Percentiles rank a stretch among this genome's conserved stretches.
Conservation (phyloP, 2,113 vertebrate genomes). For the Notechis scutatus region DNA sequence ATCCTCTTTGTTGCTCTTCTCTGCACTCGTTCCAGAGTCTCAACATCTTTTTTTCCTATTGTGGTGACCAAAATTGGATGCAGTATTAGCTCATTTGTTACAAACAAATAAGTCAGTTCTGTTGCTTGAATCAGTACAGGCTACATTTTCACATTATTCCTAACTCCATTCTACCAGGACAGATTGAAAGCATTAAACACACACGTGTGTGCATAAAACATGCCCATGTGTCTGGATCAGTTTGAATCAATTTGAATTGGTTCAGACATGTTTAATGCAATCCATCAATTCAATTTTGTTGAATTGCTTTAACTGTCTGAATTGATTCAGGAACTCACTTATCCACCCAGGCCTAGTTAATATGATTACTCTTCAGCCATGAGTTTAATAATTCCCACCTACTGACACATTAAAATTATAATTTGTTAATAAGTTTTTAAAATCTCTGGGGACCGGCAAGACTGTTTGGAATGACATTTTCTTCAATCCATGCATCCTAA, state of each 20-base stretch:
- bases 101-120: neutral
- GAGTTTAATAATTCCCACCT: neutral
- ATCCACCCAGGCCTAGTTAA: neutral
- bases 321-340: neutral
- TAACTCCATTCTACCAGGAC: neutral
- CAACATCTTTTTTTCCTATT: neutral
- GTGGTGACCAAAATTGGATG: neutral
- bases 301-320: neutral
- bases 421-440: neutral
- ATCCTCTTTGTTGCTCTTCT: neutral
- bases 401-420: neutral
- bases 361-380: neutral
- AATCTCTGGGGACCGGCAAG: neutral
- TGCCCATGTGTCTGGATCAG: neutral
- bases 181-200: neutral
- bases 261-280: neutral
- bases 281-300: neutral
- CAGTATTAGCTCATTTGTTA: neutral
- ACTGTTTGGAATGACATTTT: neutral
- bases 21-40: neutral
- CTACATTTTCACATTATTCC: neutral
- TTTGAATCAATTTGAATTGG: neutral
- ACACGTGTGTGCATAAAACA: neutral
- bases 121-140: neutral
- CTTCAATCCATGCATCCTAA: neutral